Evolutionary conservation across 2,797 vertebrate genomes (phyloP), one percentile per base, ranked within the genome.

Genomic region (Amblyopsis hoosieri): DNA sequence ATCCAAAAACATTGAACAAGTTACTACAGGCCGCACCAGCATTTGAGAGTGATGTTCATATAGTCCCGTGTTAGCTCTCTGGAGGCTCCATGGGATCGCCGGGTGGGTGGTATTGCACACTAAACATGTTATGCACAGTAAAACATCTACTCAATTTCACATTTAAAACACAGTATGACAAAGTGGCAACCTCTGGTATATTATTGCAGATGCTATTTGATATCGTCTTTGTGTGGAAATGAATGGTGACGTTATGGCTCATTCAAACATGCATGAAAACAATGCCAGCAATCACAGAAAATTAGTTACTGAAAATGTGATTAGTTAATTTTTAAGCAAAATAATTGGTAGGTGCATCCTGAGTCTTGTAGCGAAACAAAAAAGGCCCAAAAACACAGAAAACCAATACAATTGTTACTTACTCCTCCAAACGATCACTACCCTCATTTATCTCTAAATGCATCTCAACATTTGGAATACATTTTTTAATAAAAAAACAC

Each of bases 21-120:
- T 23, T 49, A 72, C 64, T 73, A 74, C 67, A 64, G 83, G 74
- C 75, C 70, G 72, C 73, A 70, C 64, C 72, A 83, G 75, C 71
- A 70, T 74, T 72, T 73, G 37, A 60, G 50, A 79, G 57, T 61
- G 68, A 66, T 66, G 46, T 60, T 73, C 62, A 51, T 64, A 75
- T 71, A 74, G 72, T 70, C 62, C 68, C 64, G 57, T 60, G 60
- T 45, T 69, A 75, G 75, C 72, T 78, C 62, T 64, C 55, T 63
- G 68, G 57, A 59, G 45, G 45, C 45, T 53, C 46, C 19, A 57
- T 69, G 75, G 45, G 71, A 66, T 72, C 75, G 77, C 67, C 75
- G 14, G 67, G 42, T 62, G n/a, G 67, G 42, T 62, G 77, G 80
- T 88, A 87, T 88, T 89, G 87, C 85, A 90, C 88, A 86, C 67